Evolutionary conservation across 2,888 invertebrate genomes (phyloP).

Genomic region (Spodoptera exigua): DNA sequence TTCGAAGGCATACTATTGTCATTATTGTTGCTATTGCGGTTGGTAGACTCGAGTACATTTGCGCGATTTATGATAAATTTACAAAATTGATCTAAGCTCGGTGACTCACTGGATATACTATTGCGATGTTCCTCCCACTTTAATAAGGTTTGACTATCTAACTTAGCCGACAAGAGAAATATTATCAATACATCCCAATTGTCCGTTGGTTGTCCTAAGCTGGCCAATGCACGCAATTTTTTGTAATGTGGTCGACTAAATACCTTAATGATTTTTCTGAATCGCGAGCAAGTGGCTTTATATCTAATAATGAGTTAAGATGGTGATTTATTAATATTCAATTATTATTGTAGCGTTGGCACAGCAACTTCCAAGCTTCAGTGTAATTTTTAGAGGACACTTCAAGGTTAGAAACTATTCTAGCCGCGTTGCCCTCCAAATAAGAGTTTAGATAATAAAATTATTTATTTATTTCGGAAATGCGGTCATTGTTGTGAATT

Average conservation of each 20-base stretch:
- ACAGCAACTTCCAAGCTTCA: constrained; percentile 52
- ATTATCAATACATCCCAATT: constrained; percentile 52
- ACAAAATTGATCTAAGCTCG: constrained; percentile 48
- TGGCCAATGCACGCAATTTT: constrained; percentile 54
- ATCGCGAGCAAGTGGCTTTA: constrained; percentile 34
- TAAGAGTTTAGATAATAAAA: constrained; percentile 44
- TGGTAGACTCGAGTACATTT: constrained; percentile 48
- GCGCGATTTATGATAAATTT: constrained; percentile 55
- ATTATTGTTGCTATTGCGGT: constrained; percentile 27
- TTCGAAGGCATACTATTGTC: neutral
- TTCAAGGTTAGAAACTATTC: constrained; percentile 45
- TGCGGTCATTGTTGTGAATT: too few species aligned
- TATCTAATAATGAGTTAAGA: constrained; percentile 41
- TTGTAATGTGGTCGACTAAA: constrained; percentile 51
- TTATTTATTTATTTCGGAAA: constrained; percentile 40
- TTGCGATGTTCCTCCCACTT: constrained; percentile 58
- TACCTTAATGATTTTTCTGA: constrained; percentile 42
- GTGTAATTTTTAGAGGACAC: constrained; percentile 46
- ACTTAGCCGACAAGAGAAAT: constrained; percentile 41
- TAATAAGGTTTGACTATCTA: constrained; percentile 39
- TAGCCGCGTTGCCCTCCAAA: constrained; percentile 50
- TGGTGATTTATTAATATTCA: constrained; percentile 28
- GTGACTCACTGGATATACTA: constrained; percentile 22
- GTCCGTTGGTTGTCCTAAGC: constrained; percentile 49
- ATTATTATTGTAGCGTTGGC: constrained; percentile 49